Conservation (phyloP, 1,140 invertebrate genomes). For the Akabosia matsudoensis region DNA sequence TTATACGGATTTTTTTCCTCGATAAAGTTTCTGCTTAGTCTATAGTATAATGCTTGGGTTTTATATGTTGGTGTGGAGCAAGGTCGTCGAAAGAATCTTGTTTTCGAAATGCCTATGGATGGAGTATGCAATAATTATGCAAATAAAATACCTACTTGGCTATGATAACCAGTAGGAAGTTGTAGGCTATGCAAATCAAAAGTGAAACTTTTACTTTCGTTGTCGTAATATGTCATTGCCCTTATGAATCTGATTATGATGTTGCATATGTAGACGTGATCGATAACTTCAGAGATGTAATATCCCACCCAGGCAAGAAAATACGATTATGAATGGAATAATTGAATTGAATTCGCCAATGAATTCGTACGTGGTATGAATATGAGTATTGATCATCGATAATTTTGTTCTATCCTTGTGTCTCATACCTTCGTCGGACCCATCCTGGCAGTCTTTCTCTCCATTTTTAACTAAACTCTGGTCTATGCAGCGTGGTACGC, state of each 20-base stretch:
- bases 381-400: not conserved
- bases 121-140: conserved; percentile 19
- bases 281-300: too few species aligned
- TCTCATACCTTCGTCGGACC: conserved; percentile 50
- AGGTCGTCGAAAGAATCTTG: conserved; percentile 5
- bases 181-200: not conserved
- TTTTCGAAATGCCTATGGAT: too few species aligned
- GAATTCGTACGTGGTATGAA: too few species aligned
- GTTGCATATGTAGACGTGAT: too few species aligned
- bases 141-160: not conserved
- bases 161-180: not conserved
- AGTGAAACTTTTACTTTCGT: conserved; percentile 8
- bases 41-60: too few species aligned
- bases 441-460: conserved; percentile 50
- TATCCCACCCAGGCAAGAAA: too few species aligned
- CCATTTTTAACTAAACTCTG: conserved; percentile 48
- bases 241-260: not conserved
- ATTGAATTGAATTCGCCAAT: too few species aligned
- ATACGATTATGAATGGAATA: too few species aligned
- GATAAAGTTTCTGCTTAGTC: too few species aligned
- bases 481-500: conserved; percentile 49
- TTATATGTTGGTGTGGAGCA: not conserved
- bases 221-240: conserved; percentile 6
- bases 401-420: too few species aligned
- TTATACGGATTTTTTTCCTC: not conserved